Evolutionary conservation across 2,888 invertebrate genomes (phyloP), one percentile per base, ranked within the genome.

Genomic region (Cerastis rubricosa): DNA sequence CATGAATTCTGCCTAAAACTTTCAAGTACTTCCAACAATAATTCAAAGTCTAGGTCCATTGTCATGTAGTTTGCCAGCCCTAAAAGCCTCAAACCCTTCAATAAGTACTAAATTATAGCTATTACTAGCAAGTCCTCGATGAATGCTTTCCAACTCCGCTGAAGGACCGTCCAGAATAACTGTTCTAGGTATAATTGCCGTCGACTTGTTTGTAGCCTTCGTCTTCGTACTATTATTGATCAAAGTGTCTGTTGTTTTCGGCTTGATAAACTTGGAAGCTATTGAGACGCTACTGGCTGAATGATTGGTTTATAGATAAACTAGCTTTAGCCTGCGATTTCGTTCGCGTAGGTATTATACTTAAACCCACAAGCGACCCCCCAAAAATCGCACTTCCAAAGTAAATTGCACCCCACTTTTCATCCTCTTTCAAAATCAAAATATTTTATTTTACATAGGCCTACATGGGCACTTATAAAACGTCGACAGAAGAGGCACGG

Each of bases 171-270:
- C 74, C 47, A 54, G 57, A 71, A 49, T 73, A 71, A 65, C 71
- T 78, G 51, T 79, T 70, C 80, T 71, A 64, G 47, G 57, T 74
- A 68, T 71, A 83, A 75, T 72, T 72, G 61, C 65, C 57, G 0
- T 35, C 35, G n/a, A 75, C 47, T 67, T 83, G 63, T 67, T 82
- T 74, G 65, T 65, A 67, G 29, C 47, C 59, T 63, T 59, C 29
- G 14, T 63, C 67, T 71, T 54, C 35, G 7, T 69, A 54, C 22
- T 65, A 29, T 22, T 64, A 74, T 78, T 72, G 69, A 68, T 83
- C 49, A 75, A 40, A 49, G 45, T 49, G 66, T 43, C 65, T 49
- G 19, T 66, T 64, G n/a, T 71, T 66, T 71, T 14, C 61, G 35
- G 19, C 45, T 78, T 51, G 35, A 45, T 71, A 35, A 59, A 66